Evolutionary conservation across 2,888 invertebrate genomes (phyloP).

Genomic region (Unio delphinus): DNA sequence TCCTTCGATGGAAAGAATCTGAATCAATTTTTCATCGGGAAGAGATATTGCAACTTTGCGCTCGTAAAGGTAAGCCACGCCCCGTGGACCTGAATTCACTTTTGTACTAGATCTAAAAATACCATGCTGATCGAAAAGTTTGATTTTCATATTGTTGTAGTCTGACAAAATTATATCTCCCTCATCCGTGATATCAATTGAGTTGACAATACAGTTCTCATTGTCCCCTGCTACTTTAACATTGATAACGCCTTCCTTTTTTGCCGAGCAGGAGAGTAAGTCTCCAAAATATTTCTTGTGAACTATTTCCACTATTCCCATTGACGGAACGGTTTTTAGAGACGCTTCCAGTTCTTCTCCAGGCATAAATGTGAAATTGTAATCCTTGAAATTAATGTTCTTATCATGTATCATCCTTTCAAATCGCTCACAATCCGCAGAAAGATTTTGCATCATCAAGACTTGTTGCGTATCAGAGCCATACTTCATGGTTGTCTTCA

Average conservation of each 20-base stretch:
- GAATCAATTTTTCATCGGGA: slow-evolving; percentile 34
- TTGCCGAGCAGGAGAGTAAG: slow-evolving; percentile 22
- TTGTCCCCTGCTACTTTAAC: slow-evolving; percentile 33
- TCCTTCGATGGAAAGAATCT: slow-evolving; percentile 30
- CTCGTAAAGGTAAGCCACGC: slow-evolving; percentile 28
- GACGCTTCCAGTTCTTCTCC: slow-evolving; percentile 29
- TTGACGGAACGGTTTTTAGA: slow-evolving; percentile 24
- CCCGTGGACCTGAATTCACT: slow-evolving; percentile 31
- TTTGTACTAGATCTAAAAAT: slow-evolving; percentile 29
- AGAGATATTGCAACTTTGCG: slow-evolving; percentile 27
- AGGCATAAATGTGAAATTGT: slow-evolving; percentile 28
- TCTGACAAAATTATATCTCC: slow-evolving; percentile 35
- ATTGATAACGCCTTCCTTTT: slow-evolving; percentile 33
- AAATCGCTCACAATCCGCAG: slow-evolving; percentile 26
- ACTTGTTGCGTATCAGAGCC: no score
- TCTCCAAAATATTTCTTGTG: slow-evolving; percentile 32
- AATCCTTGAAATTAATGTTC: slow-evolving; percentile 30
- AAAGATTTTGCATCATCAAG: slow-evolving; percentile 6
- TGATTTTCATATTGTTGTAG: slow-evolving; percentile 34
- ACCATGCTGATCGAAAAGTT: slow-evolving; percentile 32
- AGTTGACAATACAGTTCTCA: slow-evolving; percentile 34
- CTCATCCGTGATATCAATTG: slow-evolving; percentile 27
- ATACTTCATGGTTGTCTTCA: no score
- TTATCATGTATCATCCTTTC: slow-evolving; percentile 32
- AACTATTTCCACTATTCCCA: slow-evolving; percentile 30